Conservation (phyloP, 1,140 invertebrate species). For the Drosophila sproati region DNA sequence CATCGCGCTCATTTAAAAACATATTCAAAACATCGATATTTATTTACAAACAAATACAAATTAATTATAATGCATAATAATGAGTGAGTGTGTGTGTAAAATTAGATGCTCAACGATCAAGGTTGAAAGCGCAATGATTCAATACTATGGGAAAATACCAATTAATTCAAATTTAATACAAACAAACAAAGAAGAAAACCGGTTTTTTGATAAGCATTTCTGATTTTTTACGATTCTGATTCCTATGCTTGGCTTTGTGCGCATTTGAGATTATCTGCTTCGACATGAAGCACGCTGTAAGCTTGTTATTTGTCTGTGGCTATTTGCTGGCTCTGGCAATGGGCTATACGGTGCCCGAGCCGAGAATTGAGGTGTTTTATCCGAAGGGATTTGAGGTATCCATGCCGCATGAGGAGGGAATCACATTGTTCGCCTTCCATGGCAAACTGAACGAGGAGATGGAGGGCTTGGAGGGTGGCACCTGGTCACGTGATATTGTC, state of each 20-base stretch:
- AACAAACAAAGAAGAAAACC: constrained; percentile 46
- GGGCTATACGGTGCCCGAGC: constrained; percentile 86
- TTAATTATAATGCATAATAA: not conserved
- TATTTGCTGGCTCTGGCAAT: not conserved
- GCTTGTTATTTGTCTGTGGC: constrained; percentile 4
- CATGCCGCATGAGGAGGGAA: constrained; percentile 88
- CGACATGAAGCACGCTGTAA: constrained; percentile 41
- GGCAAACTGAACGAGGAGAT: constrained; percentile 91
- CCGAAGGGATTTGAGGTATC: constrained; percentile 88
- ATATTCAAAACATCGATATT: constrained; percentile 13
- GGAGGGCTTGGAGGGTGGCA: constrained; percentile 89
- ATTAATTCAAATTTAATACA: not conserved
- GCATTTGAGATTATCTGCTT: constrained; percentile 34
- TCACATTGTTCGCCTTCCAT: constrained; percentile 90
- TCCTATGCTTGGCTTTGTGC: constrained; percentile 28
- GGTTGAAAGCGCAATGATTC: too few species aligned
- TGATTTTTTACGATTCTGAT: not conserved
- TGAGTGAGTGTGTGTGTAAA: too few species aligned
- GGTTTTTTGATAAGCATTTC: constrained; percentile 67
- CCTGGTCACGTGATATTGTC: constrained; percentile 88
- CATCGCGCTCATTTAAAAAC: not conserved
- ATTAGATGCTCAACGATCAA: too few species aligned
- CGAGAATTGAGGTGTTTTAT: constrained; percentile 87
- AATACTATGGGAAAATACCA: too few species aligned
- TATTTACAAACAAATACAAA: not conserved